Percentiles rank a stretch among this genome's conserved stretches.
Conservation (phyloP, 2,888 invertebrate species). For the Drosophila bunnanda region DNA sequence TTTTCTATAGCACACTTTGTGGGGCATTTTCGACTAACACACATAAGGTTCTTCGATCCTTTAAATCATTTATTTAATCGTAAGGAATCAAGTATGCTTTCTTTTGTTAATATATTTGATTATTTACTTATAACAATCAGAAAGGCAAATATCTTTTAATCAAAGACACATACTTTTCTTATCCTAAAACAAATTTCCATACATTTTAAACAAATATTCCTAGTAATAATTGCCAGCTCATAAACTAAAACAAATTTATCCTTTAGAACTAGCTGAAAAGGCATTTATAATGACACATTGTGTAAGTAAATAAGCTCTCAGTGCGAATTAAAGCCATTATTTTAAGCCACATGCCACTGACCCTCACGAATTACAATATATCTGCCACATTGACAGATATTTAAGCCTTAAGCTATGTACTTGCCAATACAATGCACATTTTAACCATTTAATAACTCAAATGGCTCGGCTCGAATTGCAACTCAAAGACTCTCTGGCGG, state of each 20-base stretch:
- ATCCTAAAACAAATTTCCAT: background rate
- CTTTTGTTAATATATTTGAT: background rate
- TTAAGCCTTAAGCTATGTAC: slow-evolving; percentile 5
- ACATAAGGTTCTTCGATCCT: background rate
- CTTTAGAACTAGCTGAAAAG: background rate
- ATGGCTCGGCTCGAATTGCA: slow-evolving; percentile 19
- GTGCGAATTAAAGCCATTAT: slow-evolving; percentile 12
- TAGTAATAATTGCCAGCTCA: background rate
- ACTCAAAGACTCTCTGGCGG: slow-evolving; percentile 25
- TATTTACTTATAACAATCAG: background rate
- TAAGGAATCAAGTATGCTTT: background rate
- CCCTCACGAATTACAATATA: slow-evolving; percentile 1
- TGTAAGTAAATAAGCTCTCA: background rate
- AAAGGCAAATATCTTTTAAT: background rate
- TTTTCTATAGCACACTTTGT: slow-evolving; percentile 19
- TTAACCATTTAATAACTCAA: slow-evolving; percentile 14
- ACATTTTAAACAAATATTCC: background rate
- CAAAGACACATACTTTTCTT: background rate
- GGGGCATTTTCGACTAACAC: background rate
- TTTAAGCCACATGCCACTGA: slow-evolving; percentile 1
- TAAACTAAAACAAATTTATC: background rate
- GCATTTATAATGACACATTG: slow-evolving; percentile 6
- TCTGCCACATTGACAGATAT: slow-evolving; percentile 12
- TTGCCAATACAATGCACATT: slow-evolving; percentile 14
- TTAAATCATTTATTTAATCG: background rate